Conservation (phyloP, 2,113 vertebrate species). For the Ursus arctos region DNA sequence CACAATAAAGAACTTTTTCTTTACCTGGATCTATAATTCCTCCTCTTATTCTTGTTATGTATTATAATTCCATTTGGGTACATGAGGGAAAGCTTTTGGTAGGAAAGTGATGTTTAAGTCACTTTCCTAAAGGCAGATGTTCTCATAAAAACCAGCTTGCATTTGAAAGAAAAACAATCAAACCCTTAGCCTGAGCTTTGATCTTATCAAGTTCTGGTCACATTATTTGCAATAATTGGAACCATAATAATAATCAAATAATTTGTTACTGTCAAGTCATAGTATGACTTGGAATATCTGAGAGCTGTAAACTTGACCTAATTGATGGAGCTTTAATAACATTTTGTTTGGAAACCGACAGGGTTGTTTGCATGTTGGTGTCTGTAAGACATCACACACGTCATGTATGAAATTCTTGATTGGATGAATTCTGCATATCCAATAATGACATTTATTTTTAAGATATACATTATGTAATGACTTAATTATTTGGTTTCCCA, state of each 20-base stretch:
- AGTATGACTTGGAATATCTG: neutral
- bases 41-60: neutral
- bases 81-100: neutral
- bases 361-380: neutral
- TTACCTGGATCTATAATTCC: neutral
- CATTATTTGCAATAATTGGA: neutral
- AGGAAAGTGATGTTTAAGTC: neutral
- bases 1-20: neutral
- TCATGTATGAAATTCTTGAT: conserved; percentile 6
- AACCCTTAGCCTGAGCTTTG: neutral
- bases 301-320: neutral
- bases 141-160: neutral
- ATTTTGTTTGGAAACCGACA: neutral
- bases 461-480: neutral
- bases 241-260: neutral
- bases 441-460: conserved; percentile 34
- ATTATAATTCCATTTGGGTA: neutral
- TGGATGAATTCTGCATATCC: conserved; percentile 1
- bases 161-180: neutral
- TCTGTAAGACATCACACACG: neutral
- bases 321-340: neutral
- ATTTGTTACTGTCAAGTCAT: conserved; percentile 20
- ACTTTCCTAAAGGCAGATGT: neutral
- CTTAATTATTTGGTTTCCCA: conserved; percentile 69
- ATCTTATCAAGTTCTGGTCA: neutral